Conservation (phyloP, 2,113 vertebrate genomes). For the Corythornis madagascariensis region DNA sequence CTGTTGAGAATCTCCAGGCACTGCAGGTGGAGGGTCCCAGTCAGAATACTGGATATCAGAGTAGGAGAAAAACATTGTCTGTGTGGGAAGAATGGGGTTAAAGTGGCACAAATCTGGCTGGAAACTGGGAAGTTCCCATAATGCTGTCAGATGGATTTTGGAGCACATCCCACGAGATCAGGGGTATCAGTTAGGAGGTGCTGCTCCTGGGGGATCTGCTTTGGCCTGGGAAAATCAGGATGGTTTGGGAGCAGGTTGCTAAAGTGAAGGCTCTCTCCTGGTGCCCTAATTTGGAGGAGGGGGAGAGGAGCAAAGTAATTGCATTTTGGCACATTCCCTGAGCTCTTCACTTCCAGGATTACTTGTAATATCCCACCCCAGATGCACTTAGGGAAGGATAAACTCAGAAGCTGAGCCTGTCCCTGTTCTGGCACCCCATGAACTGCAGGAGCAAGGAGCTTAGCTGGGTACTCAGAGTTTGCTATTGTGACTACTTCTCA, state of each 20-base stretch:
- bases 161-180: background rate
- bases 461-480: background rate
- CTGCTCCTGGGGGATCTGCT: background rate
- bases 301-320: background rate
- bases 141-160: background rate
- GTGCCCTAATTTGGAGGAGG: background rate
- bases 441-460: background rate
- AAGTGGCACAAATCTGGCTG: conserved; percentile 6
- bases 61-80: background rate
- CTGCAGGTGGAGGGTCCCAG: background rate
- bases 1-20: background rate
- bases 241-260: background rate
- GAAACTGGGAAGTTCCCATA: background rate
- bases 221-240: background rate
- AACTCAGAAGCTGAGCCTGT: background rate
- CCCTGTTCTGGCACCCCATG: background rate
- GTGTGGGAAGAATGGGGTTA: background rate
- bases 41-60: background rate
- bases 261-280: background rate
- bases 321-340: background rate
- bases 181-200: background rate
- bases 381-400: background rate
- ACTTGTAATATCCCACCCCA: background rate
- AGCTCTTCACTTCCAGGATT: background rate
- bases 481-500: background rate